phyloP scores from a whole-genome alignment of 2,797 vertebrate species.

The Leucoraja ocellata region DNA sequence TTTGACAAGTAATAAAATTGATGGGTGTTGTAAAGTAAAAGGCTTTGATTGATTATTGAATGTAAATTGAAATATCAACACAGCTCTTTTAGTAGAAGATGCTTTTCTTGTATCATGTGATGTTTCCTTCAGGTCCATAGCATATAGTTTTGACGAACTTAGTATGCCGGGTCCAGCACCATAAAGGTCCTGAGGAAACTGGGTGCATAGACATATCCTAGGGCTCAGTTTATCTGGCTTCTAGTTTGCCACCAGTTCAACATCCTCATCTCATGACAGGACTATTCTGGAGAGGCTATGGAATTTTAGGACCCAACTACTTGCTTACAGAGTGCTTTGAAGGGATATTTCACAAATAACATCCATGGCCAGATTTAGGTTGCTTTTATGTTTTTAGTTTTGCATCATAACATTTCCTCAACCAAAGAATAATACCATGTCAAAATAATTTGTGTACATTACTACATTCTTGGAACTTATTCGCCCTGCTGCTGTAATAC shows the following conservation, averaged over 20 bases:
- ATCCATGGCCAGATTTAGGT: not conserved
- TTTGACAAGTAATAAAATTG: not conserved
- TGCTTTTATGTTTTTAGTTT: not conserved
- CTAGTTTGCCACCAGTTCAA: not conserved
- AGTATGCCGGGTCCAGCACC: not conserved
- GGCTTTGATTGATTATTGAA: not conserved
- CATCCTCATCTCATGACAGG: not conserved
- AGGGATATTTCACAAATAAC: constrained; percentile 16
- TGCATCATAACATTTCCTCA: not conserved
- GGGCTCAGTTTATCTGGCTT: not conserved
- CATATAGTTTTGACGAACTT: not conserved
- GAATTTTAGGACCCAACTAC: not conserved
- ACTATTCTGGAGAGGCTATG: not conserved
- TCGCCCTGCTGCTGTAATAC: too few species aligned
- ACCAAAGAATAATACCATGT: not conserved
- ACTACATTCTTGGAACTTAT: not conserved
- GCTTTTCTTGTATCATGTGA: not conserved
- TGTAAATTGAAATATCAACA: not conserved
- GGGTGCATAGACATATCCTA: not conserved
- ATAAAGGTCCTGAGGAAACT: not conserved
- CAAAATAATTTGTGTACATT: not conserved
- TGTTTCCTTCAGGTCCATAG: not conserved
- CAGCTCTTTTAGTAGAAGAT: not conserved
- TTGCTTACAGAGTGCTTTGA: not conserved
- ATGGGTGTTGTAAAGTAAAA: not conserved